These are phyloP conservation scores for Thermophis baileyi DNA, from an alignment of 2,113 vertebrate species.

Conservation along the genomic window DNA sequence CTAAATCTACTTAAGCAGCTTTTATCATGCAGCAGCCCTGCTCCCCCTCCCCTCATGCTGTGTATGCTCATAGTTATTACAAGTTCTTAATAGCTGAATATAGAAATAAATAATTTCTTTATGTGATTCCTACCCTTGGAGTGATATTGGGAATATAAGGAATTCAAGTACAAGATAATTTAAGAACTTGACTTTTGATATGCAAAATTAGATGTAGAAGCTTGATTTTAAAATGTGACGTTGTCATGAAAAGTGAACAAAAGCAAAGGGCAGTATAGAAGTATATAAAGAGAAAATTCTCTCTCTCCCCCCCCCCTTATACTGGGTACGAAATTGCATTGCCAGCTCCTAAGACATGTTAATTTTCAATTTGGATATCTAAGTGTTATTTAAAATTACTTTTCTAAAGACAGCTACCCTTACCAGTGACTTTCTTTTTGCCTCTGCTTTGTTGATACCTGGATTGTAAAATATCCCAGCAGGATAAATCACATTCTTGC, in stretches of 20 bases:
- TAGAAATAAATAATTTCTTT: background rate
- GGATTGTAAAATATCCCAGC: background rate
- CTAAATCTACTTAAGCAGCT: background rate
- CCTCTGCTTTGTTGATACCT: background rate
- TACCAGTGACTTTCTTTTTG: background rate
- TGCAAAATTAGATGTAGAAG: background rate
- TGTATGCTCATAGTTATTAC: background rate
- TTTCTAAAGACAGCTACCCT: background rate
- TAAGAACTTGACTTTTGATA: background rate
- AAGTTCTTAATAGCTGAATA: background rate
- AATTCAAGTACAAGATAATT: background rate
- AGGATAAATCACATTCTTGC: background rate
- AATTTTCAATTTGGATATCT: background rate
- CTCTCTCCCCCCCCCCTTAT: too few relatives aligned
- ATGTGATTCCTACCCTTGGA: background rate
- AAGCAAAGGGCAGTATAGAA: background rate
- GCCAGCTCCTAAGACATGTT: background rate
- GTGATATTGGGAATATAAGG: background rate
- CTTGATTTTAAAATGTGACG: background rate
- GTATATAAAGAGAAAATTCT: background rate
- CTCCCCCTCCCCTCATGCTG: too few relatives aligned
- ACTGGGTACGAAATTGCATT: background rate
- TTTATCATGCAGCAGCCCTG: background rate
- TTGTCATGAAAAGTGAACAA: background rate
- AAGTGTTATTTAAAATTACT: background rate